Evolutionary conservation across 2,113 vertebrate species (phyloP), one percentile per base, ranked within the genome.

Genomic region (Recurvirostra avosetta): DNA sequence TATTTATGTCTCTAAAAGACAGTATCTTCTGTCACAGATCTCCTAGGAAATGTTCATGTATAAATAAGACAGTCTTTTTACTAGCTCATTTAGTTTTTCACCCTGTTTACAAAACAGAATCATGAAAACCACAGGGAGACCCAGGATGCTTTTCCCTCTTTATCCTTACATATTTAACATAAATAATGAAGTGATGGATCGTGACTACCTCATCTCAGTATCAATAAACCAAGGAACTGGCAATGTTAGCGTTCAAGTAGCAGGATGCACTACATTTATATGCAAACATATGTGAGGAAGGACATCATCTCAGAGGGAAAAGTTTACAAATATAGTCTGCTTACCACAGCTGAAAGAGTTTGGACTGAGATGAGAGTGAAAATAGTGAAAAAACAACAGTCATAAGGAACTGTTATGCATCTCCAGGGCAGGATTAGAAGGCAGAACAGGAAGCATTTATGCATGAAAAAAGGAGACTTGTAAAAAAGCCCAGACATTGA

Each of bases 391-490:
- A 96, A 95, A 91, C 71, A 96, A 95, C 67, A 97, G 70, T 82
- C 92, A 79, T 63, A 92, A 94, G 75, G 93, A 94, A 93, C 93
- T 2, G 73, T 86, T 96, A 93, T 74, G 55, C 72, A 95, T 97
- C 96, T 98, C 94, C 84, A 95, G 94, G 95, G 96, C 94, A 86
- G 76, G 90, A 96, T 97, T 96, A 96, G 52, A 87, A 97, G 80
- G 61, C 82, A 95, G 70, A 96, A 95, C 79, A 97, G 93, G 93
- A 98, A 98, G 70, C 58, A 16, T 77, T 97, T 96, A 90, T 86
- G 29, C 52, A 73, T 88, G 76, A 90, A 93, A 90, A 96, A 95
- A 84, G 40, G 86, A 95, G 80, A 91, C 70, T 83, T 96, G 76
- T 96, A 95, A 95, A 92, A 96, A 96, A 66, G 36, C 47, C 84